These are phyloP conservation scores for Watsonalla binaria DNA, from an alignment of 2,888 invertebrate species.

Conservation along the genomic window DNA sequence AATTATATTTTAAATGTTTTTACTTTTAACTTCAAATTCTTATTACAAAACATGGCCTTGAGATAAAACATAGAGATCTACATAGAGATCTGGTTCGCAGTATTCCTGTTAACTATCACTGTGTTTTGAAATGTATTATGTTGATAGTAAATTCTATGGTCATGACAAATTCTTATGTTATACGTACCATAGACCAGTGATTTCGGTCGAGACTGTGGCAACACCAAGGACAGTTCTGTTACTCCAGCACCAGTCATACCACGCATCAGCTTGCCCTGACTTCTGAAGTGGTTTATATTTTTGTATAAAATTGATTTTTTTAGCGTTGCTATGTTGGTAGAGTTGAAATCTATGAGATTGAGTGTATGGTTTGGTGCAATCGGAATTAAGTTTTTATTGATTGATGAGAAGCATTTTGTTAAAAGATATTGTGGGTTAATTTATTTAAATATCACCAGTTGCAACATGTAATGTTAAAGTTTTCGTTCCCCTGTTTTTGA, in stretches of 20 bases:
- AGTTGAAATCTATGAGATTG: slow-evolving; percentile 42
- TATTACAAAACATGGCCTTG: no score
- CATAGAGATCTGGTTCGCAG: no score
- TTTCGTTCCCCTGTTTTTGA: slow-evolving; percentile 4
- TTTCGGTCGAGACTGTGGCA: no score
- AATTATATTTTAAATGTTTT: no score
- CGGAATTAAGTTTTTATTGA: slow-evolving; percentile 27
- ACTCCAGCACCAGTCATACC: not conserved
- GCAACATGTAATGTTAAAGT: slow-evolving; percentile 10
- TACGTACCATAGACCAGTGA: no score
- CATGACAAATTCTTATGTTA: no score
- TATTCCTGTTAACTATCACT: no score
- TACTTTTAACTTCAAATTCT: no score
- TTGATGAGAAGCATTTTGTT: slow-evolving; percentile 16
- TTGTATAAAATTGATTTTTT: slow-evolving; percentile 17
- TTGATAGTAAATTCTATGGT: no score
- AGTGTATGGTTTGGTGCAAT: slow-evolving; percentile 44
- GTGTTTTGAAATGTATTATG: no score
- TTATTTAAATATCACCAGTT: slow-evolving; percentile 14
- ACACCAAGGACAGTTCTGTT: not conserved
- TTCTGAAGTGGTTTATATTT: slow-evolving; percentile 6
- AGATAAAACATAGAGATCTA: no score
- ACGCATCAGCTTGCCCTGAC: not conserved
- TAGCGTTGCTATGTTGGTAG: slow-evolving; percentile 23
- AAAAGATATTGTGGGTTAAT: slow-evolving; percentile 17